Base-by-base conservation (phyloP, 2,113 vertebrate species). In the Suncus etruscus region DNA sequence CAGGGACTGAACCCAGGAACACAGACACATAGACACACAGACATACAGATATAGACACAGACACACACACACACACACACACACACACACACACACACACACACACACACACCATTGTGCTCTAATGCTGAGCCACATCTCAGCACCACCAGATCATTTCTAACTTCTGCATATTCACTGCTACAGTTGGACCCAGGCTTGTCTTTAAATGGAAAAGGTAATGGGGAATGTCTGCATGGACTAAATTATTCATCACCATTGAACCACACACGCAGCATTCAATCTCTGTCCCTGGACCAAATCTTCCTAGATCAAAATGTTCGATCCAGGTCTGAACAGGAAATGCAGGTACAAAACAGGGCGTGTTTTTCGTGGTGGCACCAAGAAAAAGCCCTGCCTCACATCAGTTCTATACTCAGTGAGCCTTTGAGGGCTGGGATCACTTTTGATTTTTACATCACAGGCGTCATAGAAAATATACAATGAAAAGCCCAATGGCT, bases 191-290 rank as follows among this genome's bases (percentile, higher is more conserved):
- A 74, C 86, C 58, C 83, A 8, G 31, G 31, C 32, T 92, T 27
- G 45, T 83, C 86, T 94, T 96, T 91, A 96, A 95, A 87, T 79
- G 92, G 86, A 90, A 92, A 93, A 70, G 50, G 83, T 96, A 94
- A 95, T 80, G 95, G 86, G 94, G 91, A 81, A 89, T 81, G 86
- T 95, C 93, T 94, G 78, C 58, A 77, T 18, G 58, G 81, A 90
- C 86, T 96, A 93, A 95, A 96, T 96, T 96, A 95, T 96, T 96
- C 95, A 96, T 95, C 45, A 81, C 58, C 68, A 94, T 94, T 2
- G 58, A 96, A 90, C 96, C 75, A 89, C 86, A 81, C 22, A 58
- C 91, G 80, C 83, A 84, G 91, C 86, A 84, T 81, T 95, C 95
- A 88, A 86, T 86, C 93, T 94, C 83, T 70, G 86, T 83, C 83